phyloP scores from a whole-genome alignment of 2,888 invertebrate species.

The Campopleginae sp. region DNA sequence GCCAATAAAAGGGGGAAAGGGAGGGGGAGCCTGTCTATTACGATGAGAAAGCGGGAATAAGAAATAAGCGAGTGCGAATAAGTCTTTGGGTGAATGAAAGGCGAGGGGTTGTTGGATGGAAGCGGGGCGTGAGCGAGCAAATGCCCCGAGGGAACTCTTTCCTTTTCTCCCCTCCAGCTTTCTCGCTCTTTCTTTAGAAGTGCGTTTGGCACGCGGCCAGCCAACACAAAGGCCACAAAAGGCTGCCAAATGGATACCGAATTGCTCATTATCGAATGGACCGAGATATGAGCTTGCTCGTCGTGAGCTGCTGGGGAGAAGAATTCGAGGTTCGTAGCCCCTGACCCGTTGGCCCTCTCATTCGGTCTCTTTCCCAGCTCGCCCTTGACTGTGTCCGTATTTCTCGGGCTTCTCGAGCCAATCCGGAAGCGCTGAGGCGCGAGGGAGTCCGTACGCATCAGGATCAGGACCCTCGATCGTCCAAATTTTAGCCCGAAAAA shows the following conservation, averaged over 20 bases:
- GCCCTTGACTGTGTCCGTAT: constrained; percentile 10
- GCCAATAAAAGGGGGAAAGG: constrained; percentile 54
- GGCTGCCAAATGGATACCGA: constrained; percentile 80
- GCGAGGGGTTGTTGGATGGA: constrained; percentile 31
- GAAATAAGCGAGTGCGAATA: constrained; percentile 48
- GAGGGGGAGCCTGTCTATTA: constrained; percentile 34
- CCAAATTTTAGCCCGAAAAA: constrained; percentile 58
- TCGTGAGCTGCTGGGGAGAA: constrained; percentile 69
- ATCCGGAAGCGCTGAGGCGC: constrained; percentile 59
- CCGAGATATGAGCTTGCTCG: constrained; percentile 66
- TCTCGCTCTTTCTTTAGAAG: constrained; percentile 20
- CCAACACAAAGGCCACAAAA: constrained; percentile 76
- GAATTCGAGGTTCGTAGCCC: constrained; percentile 41
- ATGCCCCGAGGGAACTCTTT: constrained; percentile 62
- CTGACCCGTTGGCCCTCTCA: not conserved
- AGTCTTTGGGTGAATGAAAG: constrained; percentile 3
- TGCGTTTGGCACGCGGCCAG: constrained; percentile 74
- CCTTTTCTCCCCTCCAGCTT: constrained; percentile 11
- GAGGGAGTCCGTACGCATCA: constrained; percentile 41
- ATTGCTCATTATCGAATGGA: constrained; percentile 80
- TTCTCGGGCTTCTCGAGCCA: constrained; percentile 26
- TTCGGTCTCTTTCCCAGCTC: constrained; percentile 11
- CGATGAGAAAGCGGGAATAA: constrained; percentile 55
- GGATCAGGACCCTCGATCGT: constrained; percentile 59
- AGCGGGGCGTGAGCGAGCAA: constrained; percentile 64